Evolutionary conservation across 2,888 invertebrate species (phyloP), one percentile per base, ranked within the genome.

Genomic region (Phalangium opilio): DNA sequence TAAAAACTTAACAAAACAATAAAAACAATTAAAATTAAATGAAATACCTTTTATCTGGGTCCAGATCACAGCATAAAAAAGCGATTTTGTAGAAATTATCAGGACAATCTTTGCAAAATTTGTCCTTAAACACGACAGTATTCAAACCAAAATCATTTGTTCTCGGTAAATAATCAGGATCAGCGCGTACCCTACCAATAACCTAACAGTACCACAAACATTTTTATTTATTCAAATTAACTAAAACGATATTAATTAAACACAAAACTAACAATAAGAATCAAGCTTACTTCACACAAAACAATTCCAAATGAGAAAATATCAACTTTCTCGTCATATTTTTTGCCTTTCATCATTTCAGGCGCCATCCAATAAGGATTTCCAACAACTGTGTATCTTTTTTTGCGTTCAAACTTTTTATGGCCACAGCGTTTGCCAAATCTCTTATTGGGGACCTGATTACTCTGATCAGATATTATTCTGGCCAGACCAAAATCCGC

Each of bases 331-430:
- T 93, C 91, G 62, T 93, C 91, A 65, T 93, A 93, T 55, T 84
- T 83, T 61, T 86, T 83, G 17, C 90, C 90, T 65, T 84, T 87
- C 85, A 93, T 86, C 93, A 93, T 93, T 68, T 93, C 93, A 1
- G 93, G 93, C 0, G 93, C 93, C 93, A 93, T 93, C 90, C 91
- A 93, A 67, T 90, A 93, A 1, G 93, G 91, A 72, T 89, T 91
- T 1, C 93, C 93, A 0, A 93, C 93, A 21, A 93, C 90, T 0
- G 91, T 93, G 65, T 91, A 91, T 12, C 91, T 73, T 63, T 90
- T 90, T 57, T 85, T 75, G 0, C 87, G 70, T 58, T 81, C 77
- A 43, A 74, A 72, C 43, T 76, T 77, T 50, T 79, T 75, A 19
- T 52, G 52, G 44, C 69, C 69, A 49, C 71, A 68, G 1, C 68